Conservation (phyloP, 37 sponge, comb jelly and placozoan genomes). For the Ephydatia muelleri region DNA sequence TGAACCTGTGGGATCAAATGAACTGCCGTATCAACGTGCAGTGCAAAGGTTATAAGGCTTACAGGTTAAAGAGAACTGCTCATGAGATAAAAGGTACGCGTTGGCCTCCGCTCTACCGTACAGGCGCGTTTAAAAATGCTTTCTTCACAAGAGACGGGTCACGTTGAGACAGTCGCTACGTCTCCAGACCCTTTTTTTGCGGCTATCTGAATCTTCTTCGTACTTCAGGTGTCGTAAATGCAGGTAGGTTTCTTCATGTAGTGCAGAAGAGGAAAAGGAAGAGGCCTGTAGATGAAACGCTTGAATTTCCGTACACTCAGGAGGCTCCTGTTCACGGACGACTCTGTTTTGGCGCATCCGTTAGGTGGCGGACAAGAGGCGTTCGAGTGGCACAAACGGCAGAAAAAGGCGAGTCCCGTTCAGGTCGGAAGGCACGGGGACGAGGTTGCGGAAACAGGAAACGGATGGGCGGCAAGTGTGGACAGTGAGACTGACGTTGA, state of each 20-base stretch:
- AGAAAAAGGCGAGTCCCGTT: neutral
- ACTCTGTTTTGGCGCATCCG: conserved; percentile 62
- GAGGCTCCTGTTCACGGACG: conserved; percentile 61
- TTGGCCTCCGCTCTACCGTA: neutral
- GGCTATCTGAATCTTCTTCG: neutral
- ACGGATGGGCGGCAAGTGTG: neutral
- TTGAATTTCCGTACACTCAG: conserved; percentile 19
- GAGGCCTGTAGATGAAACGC: neutral
- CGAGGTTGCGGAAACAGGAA: neutral
- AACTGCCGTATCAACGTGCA: conserved; percentile 36
- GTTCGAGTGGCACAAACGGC: conserved; percentile 73
- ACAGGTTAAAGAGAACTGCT: conserved; percentile 33
- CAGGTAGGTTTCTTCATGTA: conserved; percentile 37
- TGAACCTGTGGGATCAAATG: conserved; percentile 75
- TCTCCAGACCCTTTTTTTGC: conserved; percentile 54
- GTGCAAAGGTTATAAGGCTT: conserved; percentile 52
- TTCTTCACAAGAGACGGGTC: conserved; percentile 19
- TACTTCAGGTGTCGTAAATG: conserved; percentile 78
- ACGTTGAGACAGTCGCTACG: conserved; percentile 22
- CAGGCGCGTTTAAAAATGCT: neutral
- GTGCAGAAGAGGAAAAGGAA: neutral
- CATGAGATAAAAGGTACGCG: conserved; percentile 31
- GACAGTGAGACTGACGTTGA: neutral
- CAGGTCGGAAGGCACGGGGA: neutral
- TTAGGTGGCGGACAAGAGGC: conserved; percentile 64